phyloP scores from a whole-genome alignment of 2,797 vertebrate genomes.

The Notolabrus celidotus region DNA sequence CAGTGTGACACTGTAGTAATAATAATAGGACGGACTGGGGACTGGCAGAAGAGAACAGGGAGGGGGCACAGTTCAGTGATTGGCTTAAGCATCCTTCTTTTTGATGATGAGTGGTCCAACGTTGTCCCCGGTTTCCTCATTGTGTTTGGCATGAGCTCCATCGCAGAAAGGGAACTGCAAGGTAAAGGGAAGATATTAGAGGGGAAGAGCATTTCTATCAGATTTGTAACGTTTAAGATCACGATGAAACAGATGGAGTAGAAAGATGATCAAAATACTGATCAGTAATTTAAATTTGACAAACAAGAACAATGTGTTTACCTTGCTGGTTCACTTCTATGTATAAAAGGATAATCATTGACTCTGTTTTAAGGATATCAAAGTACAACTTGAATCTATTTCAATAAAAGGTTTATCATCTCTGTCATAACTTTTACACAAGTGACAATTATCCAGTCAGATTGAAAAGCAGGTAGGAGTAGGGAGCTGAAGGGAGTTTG shows the following conservation, averaged over 20 bases:
- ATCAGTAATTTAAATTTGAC: no score
- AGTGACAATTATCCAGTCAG: not conserved
- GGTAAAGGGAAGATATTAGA: not conserved
- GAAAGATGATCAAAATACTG: no score
- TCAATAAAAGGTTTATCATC: not conserved
- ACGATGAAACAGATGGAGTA: not conserved
- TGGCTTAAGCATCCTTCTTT: constrained; percentile 73
- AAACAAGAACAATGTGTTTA: not conserved
- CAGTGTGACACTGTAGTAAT: constrained; percentile 14
- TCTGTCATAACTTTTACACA: not conserved
- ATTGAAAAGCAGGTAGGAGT: not conserved
- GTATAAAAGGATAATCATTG: not conserved
- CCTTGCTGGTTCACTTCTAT: not conserved
- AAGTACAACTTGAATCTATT: not conserved
- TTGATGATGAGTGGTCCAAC: constrained; percentile 88
- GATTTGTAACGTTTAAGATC: not conserved
- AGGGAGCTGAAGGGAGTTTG: not conserved
- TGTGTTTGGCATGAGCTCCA: constrained; percentile 85
- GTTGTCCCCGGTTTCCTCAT: constrained; percentile 87
- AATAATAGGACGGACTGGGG: not conserved
- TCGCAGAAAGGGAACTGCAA: constrained; percentile 87
- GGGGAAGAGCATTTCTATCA: not conserved
- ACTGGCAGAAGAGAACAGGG: not conserved
- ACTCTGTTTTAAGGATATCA: not conserved
- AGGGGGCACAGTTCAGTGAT: not conserved